phyloP scores from a whole-genome alignment of 2,797 vertebrate genomes.

The Potorous gilbertii region DNA sequence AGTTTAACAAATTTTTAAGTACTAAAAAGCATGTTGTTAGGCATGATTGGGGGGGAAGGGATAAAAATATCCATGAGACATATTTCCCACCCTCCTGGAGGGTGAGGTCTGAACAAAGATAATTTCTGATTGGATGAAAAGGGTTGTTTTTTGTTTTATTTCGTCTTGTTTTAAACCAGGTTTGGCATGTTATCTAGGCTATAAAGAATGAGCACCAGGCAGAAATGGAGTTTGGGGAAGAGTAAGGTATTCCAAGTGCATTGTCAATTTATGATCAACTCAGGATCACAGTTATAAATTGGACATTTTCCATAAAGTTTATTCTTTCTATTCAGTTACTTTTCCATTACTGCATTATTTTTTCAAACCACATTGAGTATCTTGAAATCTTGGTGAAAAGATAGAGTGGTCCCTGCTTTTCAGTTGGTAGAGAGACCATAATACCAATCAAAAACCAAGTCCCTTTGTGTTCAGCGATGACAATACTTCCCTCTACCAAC shows the following conservation, averaged over 20 bases:
- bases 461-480: slow-evolving; percentile 85
- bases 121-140: neutral
- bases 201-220: neutral
- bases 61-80: neutral
- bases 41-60: neutral
- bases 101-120: neutral
- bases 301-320: neutral
- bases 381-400: slow-evolving; percentile 92
- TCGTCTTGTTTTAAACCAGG: neutral
- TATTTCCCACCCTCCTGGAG: neutral
- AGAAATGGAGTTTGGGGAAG: neutral
- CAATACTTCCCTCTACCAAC: slow-evolving; percentile 84
- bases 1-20: neutral
- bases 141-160: neutral
- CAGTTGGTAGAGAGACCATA: slow-evolving; percentile 76
- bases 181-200: neutral
- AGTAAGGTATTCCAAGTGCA: neutral
- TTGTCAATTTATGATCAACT: neutral
- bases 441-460: slow-evolving; percentile 92
- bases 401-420: slow-evolving; percentile 70
- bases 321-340: neutral
- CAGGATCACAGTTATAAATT: neutral
- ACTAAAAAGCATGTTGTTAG: neutral
- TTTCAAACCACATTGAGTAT: slow-evolving; percentile 89
- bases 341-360: slow-evolving; percentile 72